Evolutionary conservation across 2,888 invertebrate genomes (phyloP), one percentile per base, ranked within the genome.

Genomic region (Nephrotoma guestfalica): DNA sequence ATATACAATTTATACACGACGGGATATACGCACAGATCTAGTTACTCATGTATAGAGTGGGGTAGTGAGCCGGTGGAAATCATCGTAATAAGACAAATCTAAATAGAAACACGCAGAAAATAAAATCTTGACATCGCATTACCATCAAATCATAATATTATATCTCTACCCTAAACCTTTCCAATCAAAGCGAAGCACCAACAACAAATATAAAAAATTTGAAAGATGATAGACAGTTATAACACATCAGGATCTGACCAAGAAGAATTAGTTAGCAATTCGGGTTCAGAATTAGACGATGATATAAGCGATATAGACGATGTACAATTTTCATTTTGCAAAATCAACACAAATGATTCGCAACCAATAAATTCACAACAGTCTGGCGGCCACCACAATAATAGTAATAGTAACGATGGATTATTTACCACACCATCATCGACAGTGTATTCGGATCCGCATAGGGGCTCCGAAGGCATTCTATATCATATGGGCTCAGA

Each of bases 191-290:
- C 30, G 4, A 3, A 71, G 2, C 71, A 71, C 30, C 4, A 71
- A 30, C 30, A 71, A 71, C 9, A 30, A 30, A 47, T 13, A 47
- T 13, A 18, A 6, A 57, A 57, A 18, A 57, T 71, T 71, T 71
- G 71, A 71, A 71, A 71, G 87, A 88, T 87, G 87, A 71, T 71
- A 71, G 71, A 71, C 71, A 71, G 71, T 71, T 71, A 71, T 71
- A 71, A 88, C 85, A 71, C 71, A 71, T 87, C 87, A 51, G 83
- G 87, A 85, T 89, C 89, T 47, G 89, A 89, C 15, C 89, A 89
- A 87, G 89, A 89, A 86, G 89, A 89, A 87, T 87, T 89, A 86
- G 88, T 88, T 87, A 88, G 88, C 43, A 88, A 87, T 57, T 86
- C 89, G n/a, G 88, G 88, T 86, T 88, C 89, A 9, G 88, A 88